A percentile compares a stretch with the other conserved stretches of the same genome.
These are phyloP conservation scores for Ormyrus thymus DNA, from an alignment of 2,888 invertebrate species.

Conservation along the genomic window DNA sequence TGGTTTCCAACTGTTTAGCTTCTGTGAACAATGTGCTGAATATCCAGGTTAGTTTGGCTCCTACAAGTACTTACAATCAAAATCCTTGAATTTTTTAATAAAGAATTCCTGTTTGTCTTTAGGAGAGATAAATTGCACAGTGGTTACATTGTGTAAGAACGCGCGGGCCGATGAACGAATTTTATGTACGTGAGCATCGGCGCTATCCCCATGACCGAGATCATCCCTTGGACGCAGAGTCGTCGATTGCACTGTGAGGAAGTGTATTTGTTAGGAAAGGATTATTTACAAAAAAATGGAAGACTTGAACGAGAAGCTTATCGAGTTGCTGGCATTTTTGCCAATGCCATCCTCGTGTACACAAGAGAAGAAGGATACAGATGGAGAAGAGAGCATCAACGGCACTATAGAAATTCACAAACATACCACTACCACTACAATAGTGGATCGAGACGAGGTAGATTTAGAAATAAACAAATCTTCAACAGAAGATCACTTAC, in stretches of 20 bases:
- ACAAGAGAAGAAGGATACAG: background rate
- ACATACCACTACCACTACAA: background rate
- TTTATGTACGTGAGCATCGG: background rate
- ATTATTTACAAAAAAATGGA: slow-evolving; percentile 65
- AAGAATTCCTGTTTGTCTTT: too few species aligned
- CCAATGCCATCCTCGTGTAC: slow-evolving; percentile 54
- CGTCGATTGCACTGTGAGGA: slow-evolving; percentile 6
- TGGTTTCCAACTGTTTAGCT: too few species aligned
- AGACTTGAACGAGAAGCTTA: slow-evolving; percentile 66
- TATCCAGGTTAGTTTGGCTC: too few species aligned
- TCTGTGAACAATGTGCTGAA: too few species aligned
- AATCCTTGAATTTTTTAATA: too few species aligned
- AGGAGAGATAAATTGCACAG: too few species aligned
- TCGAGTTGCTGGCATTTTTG: slow-evolving; percentile 63
- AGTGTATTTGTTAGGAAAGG: background rate
- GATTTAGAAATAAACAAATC: slow-evolving; percentile 10
- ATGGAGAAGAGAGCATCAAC: background rate
- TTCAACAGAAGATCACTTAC: background rate
- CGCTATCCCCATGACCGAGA: slow-evolving; percentile 14
- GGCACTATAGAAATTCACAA: slow-evolving; percentile 35
- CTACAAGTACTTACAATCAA: too few species aligned
- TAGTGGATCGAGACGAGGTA: slow-evolving; percentile 1
- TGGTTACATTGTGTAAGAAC: too few species aligned
- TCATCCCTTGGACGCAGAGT: background rate
- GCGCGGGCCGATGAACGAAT: background rate